A percentile compares a stretch with the other conserved stretches of the same genome.
phyloP scores from a whole-genome alignment of 1,140 invertebrate species.

The Plectus sambesii region DNA sequence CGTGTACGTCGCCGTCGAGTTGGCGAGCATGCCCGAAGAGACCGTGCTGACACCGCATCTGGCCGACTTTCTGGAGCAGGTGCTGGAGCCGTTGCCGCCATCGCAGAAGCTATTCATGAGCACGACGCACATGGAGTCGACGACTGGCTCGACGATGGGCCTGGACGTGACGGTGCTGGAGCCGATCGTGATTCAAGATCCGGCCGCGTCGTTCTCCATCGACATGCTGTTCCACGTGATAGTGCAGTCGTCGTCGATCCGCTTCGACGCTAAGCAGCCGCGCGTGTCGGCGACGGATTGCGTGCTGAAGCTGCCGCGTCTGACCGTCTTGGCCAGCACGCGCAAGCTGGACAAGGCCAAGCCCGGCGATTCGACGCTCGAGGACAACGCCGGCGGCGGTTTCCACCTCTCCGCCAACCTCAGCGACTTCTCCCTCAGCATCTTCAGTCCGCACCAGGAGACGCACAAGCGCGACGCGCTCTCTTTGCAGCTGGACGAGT shows the following conservation, averaged over 20 bases:
- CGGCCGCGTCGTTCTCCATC: slow-evolving; percentile 68
- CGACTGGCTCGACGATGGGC: background rate
- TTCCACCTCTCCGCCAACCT: slow-evolving; percentile 38
- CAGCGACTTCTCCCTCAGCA: slow-evolving; percentile 32
- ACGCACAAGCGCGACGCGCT: slow-evolving; percentile 32
- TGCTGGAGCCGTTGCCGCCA: slow-evolving; percentile 67
- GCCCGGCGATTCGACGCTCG: slow-evolving; percentile 24
- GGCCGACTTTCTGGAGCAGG: slow-evolving; percentile 83
- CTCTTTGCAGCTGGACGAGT: slow-evolving; percentile 32
- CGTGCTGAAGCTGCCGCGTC: slow-evolving; percentile 80
- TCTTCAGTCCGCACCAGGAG: slow-evolving; percentile 34
- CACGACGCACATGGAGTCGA: background rate
- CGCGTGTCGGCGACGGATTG: slow-evolving; percentile 90
- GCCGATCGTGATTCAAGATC: background rate
- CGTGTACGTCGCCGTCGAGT: slow-evolving; percentile 36
- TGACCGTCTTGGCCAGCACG: slow-evolving; percentile 59
- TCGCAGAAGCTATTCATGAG: background rate
- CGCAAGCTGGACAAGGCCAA: slow-evolving; percentile 45
- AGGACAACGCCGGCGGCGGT: slow-evolving; percentile 28
- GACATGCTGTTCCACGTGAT: slow-evolving; percentile 97
- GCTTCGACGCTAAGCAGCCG: slow-evolving; percentile 54
- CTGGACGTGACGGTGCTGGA: background rate
- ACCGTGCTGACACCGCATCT: slow-evolving; percentile 88
- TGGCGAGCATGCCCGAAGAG: slow-evolving; percentile 52
- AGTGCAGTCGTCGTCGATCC: slow-evolving; percentile 88